Conservation (phyloP, 2,113 vertebrate species). For the Cnemophilus loriae region DNA sequence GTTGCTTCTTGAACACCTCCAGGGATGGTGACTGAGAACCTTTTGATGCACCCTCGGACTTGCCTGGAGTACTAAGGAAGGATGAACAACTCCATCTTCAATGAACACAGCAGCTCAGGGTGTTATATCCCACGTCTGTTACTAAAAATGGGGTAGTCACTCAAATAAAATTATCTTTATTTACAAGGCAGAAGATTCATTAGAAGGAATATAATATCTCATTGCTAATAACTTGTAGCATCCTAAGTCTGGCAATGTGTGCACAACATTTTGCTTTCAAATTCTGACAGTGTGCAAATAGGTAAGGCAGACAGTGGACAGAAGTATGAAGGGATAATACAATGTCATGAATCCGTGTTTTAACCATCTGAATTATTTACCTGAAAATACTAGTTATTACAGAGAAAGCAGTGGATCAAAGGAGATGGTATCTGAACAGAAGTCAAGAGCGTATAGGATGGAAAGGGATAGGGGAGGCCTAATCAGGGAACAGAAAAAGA, state of each 20-base stretch:
- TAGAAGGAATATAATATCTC: not conserved
- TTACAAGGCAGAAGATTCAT: not conserved
- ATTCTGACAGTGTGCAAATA: not conserved
- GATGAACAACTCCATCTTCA: not conserved
- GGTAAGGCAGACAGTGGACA: not conserved
- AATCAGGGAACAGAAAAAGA: not conserved
- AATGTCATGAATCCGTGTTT: not conserved
- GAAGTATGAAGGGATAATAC: not conserved
- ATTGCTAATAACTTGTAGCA: not conserved
- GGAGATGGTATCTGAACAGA: not conserved
- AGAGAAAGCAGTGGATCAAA: not conserved
- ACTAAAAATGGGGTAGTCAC: not conserved
- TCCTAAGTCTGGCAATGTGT: not conserved
- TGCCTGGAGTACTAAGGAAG: not conserved
- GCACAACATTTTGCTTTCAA: not conserved
- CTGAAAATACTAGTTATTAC: not conserved
- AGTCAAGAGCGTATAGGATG: not conserved
- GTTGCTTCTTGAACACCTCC: not conserved
- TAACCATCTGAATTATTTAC: not conserved
- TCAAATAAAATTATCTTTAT: not conserved
- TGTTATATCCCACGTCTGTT: not conserved
- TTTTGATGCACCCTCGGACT: not conserved
- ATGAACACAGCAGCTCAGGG: not conserved
- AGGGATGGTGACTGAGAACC: not conserved
- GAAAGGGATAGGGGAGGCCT: not conserved